A percentile compares a stretch with the other conserved stretches of the same genome.
Conservation (phyloP, 2,113 vertebrate species). For the Aspidoscelis tigris region DNA sequence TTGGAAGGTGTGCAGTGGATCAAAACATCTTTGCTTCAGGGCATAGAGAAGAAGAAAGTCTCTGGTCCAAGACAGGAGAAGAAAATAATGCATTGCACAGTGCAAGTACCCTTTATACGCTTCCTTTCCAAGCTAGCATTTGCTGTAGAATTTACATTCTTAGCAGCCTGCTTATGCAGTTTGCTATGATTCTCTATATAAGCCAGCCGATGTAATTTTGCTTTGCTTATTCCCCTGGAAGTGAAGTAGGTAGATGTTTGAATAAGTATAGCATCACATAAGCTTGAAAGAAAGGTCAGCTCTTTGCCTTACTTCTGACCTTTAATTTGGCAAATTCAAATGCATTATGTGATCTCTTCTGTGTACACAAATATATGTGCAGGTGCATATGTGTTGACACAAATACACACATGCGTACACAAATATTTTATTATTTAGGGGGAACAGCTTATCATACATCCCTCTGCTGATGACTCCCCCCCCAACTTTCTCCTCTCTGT, state of each 20-base stretch:
- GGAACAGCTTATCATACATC: neutral
- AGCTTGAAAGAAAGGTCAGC: neutral
- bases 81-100: no score
- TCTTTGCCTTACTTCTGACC: constrained; percentile 22
- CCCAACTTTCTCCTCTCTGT: neutral
- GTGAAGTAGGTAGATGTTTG: neutral
- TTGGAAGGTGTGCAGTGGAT: no score
- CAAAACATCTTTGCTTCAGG: no score
- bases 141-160: constrained; percentile 3
- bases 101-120: neutral
- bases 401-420: neutral
- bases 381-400: neutral
- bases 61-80: no score
- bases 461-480: neutral
- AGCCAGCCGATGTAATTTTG: neutral
- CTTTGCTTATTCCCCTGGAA: neutral
- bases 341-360: neutral
- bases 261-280: constrained; percentile 4
- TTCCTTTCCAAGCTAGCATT: neutral
- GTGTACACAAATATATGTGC: neutral
- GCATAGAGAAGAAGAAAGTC: no score
- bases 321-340: constrained; percentile 19
- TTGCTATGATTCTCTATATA: neutral
- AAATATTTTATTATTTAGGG: constrained; percentile 2
- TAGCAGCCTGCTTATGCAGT: neutral